Evolutionary conservation across 1,140 invertebrate species (phyloP), one percentile per base, ranked within the genome.

Genomic region (Drosophila nasuta): DNA sequence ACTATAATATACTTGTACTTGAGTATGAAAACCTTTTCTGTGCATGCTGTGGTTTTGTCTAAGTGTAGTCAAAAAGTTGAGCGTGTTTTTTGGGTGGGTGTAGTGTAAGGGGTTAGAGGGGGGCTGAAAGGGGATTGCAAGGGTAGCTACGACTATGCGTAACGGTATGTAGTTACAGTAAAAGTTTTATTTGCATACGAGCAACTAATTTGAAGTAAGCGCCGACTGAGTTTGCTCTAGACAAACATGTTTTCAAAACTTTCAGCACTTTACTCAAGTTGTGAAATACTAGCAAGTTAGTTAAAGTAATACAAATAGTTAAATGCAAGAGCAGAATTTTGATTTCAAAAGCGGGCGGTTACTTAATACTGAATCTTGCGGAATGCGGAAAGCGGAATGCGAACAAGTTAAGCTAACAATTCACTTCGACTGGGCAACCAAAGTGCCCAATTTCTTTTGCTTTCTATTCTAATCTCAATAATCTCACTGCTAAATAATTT

Each of bases 161-260:
- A 63, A 75, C 48, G 15, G 45, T 35, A 49, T 68, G 62, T 72
- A 72, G 68, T 73, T 82, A 70, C 46, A 63, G 49, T 46, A 56
- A 79, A 80, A 86, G 82, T 86, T 86, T 75, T 86, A 86, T 86
- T 86, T 86, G 83, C 78, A 77, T 87, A 88, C 56, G 49, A 81
- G 76, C 54, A 87, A 87, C 83, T 87, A 87, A 87, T 87, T 87
- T 75, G 72, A 87, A 87, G 72, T 77, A 88, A 82, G 78, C 81
- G 68, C 72, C 65, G 72, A 86, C 64, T 82, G 56, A 82, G 58
- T 82, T 77, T 82, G 68, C 57, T 58, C 74, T 43, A 51, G 76
- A 59, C 62, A 74, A 87, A 88, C 71, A 75, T 82, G 75, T 52
- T 67, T 64, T 43, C 46, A 62, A 62, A 87, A 89, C 46, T 72